Base-by-base conservation (phyloP, 2,797 vertebrate genomes). In the Coccyzus lansbergi region DNA sequence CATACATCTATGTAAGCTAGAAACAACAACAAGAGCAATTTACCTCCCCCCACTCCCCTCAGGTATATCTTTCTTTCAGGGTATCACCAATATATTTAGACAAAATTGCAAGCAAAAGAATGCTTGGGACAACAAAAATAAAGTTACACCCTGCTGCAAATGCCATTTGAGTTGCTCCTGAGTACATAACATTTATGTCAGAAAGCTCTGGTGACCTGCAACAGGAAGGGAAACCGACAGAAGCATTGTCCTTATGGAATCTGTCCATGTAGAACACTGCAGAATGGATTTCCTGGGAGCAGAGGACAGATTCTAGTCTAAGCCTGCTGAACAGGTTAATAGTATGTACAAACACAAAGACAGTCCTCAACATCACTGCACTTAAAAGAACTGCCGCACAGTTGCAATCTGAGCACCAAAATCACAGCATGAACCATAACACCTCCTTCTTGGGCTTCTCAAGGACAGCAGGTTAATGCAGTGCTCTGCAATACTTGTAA, bases 341-440 rank as follows among this genome's bases (percentile, higher is more conserved):
- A 36, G 5, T 24, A 9, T 2, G 2, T 2, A 21, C 24, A 38
- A 14, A 36, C 53, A 67, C 42, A 65, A 17, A 10, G 38, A 49
- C 34, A 33, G 48, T 4, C 12, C n/a, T 6, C 34, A 17, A 1
- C 29, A n/a, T 1, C 51, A 33, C 12, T 0, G 3, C 4, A 16
- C 48, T 62, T 31, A 48, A 9, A 38, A 48, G 46, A 51, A 59
- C 10, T 44, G 24, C 7, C 13, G 77, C 31, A 12, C 28, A 52
- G 63, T 26, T 42, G 12, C 74, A 51, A 3, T 4, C 0, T 3
- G 25, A 71, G 33, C 17, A 46, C 19, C 48, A 7, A 16, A 60
- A 24, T 12, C 1, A 2, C 15, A 8, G 1, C 3, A 5, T 0
- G 10, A 64, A 38, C 4, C 4, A 0, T 31, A 48, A 12, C 5